phyloP scores from a whole-genome alignment of 2,113 vertebrate genomes.

The Oenanthe oenanthe region DNA sequence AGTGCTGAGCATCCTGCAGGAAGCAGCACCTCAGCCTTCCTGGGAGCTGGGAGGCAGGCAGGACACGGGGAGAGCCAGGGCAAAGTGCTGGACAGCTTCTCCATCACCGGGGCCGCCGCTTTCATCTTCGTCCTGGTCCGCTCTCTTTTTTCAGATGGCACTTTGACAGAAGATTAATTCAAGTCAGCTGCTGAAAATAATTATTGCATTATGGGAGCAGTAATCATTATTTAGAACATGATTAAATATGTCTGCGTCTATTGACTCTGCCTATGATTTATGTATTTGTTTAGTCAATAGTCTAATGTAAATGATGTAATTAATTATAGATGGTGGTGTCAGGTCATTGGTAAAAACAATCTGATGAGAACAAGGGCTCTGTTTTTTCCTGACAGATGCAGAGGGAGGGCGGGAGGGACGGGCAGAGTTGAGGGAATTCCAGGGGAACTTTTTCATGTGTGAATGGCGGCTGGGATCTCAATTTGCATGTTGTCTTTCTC shows the following conservation, averaged over 20 bases:
- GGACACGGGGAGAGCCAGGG: neutral
- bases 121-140: conserved; percentile 43
- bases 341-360: conserved; percentile 90
- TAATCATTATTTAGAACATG: conserved; percentile 98
- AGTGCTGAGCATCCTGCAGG: neutral
- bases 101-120: conserved; percentile 6
- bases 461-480: conserved; percentile 80
- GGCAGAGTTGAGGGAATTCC: conserved; percentile 88
- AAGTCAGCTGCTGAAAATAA: conserved; percentile 95
- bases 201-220: conserved; percentile 95
- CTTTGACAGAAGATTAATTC: conserved; percentile 92
- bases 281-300: conserved; percentile 99
- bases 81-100: neutral
- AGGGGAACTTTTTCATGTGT: conserved; percentile 86
- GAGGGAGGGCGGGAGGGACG: conserved; percentile 49
- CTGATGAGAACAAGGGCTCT: conserved; percentile 85
- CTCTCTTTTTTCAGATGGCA: conserved; percentile 77
- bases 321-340: conserved; percentile 98
- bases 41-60: neutral
- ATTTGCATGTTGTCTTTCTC: conserved; percentile 89
- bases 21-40: neutral
- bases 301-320: conserved; percentile 98
- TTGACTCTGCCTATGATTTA: conserved; percentile 97
- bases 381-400: conserved; percentile 90
- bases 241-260: conserved; percentile 98